Base-by-base conservation (phyloP, 2,797 vertebrate genomes). In the Octomys mimax region DNA sequence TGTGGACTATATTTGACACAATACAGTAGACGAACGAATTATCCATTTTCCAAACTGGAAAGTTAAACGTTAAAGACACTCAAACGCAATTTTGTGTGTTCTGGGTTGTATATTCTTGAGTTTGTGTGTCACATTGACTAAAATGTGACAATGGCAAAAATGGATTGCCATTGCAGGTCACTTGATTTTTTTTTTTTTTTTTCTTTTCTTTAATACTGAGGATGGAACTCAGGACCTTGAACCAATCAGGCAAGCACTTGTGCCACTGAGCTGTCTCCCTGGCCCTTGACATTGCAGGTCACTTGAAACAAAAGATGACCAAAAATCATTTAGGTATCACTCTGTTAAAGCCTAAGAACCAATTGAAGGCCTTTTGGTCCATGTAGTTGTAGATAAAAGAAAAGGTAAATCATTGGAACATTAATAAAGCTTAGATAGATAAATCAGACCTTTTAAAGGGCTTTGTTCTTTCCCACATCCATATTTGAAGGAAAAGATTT, bases 251-350 rank as follows among this genome's bases (percentile, higher is more conserved):
- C 49, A 49, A 49, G 49, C 49, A 49, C 49, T 49, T 49, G 49
- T 49, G 49, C 49, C 49, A 49, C 49, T 49, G 49, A 49, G 49
- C 49, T 49, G 11, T 49, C 49, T 49, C 49, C 49, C 49, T 49
- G 49, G 49, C 49, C 49, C 49, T 49, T 49, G 49, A 49, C 49
- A 49, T 49, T 49, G 49, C 6, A 36, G 73, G 62, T 57, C 28
- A 54, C 52, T 89, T 70, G 36, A 96, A 87, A 52, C 71, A 70
- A 54, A 85, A 94, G 28, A 66, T 73, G 78, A 62, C 33, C 73
- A 49, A 36, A 70, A n/a, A 16, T 36, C 36, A 70, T 33, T 54
- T 84, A 88, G 19, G 0, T 62, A 5, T 75, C 5, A 68, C 7
- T 18, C 36, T 6, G 2, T 87, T 92, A 42, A 88, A 87, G 57